These are phyloP conservation scores for Anodontia alba DNA, from an alignment of 2,888 invertebrate genomes.

Conservation along the genomic window DNA sequence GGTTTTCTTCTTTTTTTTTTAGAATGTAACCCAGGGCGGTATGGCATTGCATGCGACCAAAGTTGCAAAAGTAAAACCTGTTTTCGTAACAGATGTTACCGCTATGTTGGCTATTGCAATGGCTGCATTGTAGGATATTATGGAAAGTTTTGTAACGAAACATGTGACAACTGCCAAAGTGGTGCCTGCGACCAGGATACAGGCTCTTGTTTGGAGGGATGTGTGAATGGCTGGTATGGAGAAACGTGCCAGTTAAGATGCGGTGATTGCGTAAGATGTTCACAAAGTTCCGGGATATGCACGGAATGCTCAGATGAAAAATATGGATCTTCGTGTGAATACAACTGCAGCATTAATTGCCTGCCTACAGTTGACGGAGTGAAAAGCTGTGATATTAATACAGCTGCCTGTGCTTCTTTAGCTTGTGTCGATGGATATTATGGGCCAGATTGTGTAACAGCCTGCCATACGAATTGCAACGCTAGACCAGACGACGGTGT, in stretches of 20 bases:
- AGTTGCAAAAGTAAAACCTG: slow-evolving; percentile 28
- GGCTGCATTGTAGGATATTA: slow-evolving; percentile 39
- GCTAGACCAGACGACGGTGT: neutral
- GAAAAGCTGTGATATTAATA: slow-evolving; percentile 36
- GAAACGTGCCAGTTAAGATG: slow-evolving; percentile 36
- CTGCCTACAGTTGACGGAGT: neutral
- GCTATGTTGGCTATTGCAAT: slow-evolving; percentile 33
- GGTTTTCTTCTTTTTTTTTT: slow-evolving; percentile 2
- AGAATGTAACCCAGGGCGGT: slow-evolving; percentile 25
- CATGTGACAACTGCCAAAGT: slow-evolving; percentile 34
- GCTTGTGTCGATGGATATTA: slow-evolving; percentile 36
- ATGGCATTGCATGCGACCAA: slow-evolving; percentile 24
- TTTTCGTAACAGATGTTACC: slow-evolving; percentile 21
- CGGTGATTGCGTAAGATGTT: slow-evolving; percentile 37
- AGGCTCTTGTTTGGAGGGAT: slow-evolving; percentile 36
- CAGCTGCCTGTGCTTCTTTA: slow-evolving; percentile 26
- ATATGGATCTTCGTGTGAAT: slow-evolving; percentile 26
- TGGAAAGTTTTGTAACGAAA: slow-evolving; percentile 28
- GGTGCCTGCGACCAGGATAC: slow-evolving; percentile 32
- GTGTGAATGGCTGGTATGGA: slow-evolving; percentile 40
- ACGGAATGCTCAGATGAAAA: slow-evolving; percentile 31
- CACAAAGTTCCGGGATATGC: slow-evolving; percentile 32
- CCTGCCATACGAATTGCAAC: slow-evolving; percentile 36
- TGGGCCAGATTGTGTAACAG: slow-evolving; percentile 18
- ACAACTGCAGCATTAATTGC: slow-evolving; percentile 37